Evolutionary conservation across 2,888 invertebrate species (phyloP).

Genomic region (Xanthostigma xanthostigma): DNA sequence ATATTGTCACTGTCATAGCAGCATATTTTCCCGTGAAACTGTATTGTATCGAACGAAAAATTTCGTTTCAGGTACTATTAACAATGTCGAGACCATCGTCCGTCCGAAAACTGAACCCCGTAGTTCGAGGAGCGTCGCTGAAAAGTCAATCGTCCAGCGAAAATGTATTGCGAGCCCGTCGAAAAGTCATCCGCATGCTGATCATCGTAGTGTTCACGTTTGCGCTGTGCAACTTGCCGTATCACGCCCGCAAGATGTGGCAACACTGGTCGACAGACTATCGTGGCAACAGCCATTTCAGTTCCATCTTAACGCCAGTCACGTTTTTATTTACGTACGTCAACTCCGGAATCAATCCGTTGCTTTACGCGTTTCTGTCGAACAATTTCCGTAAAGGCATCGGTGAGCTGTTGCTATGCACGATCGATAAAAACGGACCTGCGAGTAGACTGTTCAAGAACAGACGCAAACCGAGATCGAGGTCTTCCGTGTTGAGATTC

Average conservation of each 20-base stretch:
- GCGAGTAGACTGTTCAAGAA: constrained; percentile 7
- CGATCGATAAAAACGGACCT: constrained; percentile 12
- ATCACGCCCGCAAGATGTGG: constrained; percentile 79
- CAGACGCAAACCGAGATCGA: too few species aligned
- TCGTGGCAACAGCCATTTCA: constrained; percentile 15
- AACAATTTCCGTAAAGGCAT: constrained; percentile 38
- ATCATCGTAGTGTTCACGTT: constrained; percentile 80
- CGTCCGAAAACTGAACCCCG: too few species aligned
- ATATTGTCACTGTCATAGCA: too few species aligned
- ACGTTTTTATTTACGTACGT: constrained; percentile 39
- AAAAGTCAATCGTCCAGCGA: constrained; percentile 38
- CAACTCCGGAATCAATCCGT: constrained; percentile 42
- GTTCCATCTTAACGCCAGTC: constrained; percentile 32
- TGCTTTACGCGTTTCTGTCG: constrained; percentile 43
- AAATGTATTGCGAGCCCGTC: constrained; percentile 61
- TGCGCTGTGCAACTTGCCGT: constrained; percentile 78
- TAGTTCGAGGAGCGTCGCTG: too few species aligned
- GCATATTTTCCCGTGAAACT: too few species aligned
- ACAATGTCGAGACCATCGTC: too few species aligned
- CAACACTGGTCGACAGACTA: constrained; percentile 48
- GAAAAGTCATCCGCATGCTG: constrained; percentile 78
- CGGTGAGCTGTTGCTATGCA: constrained; percentile 31
- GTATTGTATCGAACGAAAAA: too few species aligned
- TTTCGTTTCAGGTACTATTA: too few species aligned
- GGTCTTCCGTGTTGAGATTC: too few species aligned